A percentile compares a stretch with the other conserved stretches of the same genome.
phyloP scores from a whole-genome alignment of 2,888 invertebrate genomes.

The Cheilosia scutellata region DNA sequence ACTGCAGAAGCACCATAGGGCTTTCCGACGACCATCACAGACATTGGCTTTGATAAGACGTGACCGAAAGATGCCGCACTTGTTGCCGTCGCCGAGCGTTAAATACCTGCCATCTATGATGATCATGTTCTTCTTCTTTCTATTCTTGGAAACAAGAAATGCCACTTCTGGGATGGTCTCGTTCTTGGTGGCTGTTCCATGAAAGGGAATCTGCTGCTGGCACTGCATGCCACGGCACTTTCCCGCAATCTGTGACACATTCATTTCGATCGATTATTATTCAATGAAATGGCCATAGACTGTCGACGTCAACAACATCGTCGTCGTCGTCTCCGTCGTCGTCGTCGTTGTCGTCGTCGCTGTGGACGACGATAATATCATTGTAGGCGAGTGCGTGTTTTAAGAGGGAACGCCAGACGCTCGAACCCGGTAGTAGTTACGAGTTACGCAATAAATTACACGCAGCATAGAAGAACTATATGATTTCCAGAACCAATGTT shows the following conservation, averaged over 20 bases:
- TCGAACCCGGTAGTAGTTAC: constrained; percentile 72
- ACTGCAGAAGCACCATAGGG: constrained; percentile 31
- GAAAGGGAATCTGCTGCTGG: constrained; percentile 69
- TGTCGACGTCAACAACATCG: constrained; percentile 24
- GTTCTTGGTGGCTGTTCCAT: constrained; percentile 40
- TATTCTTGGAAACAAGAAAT: constrained; percentile 64
- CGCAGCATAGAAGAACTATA: constrained; percentile 57
- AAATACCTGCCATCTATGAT: constrained; percentile 72
- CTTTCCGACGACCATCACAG: constrained; percentile 16
- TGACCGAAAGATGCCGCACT: constrained; percentile 67
- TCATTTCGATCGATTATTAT: constrained; percentile 71
- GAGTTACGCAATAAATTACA: constrained; percentile 69
- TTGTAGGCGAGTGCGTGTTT: constrained; percentile 48
- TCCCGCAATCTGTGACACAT: constrained; percentile 68
- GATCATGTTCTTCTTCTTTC: constrained; percentile 43
- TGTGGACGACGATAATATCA: constrained; percentile 10
- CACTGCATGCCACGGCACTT: constrained; percentile 23
- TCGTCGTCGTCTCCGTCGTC: neutral
- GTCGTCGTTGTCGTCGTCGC: neutral
- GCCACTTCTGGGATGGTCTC: constrained; percentile 44
- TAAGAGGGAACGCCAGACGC: constrained; percentile 59
- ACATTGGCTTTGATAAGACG: constrained; percentile 59
- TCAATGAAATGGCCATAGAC: constrained; percentile 54
- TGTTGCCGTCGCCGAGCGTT: constrained; percentile 47
- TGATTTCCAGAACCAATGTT: constrained; percentile 60